These are phyloP conservation scores for Eumeta japonica DNA, from an alignment of 1,140 invertebrate species.

Conservation along the genomic window DNA sequence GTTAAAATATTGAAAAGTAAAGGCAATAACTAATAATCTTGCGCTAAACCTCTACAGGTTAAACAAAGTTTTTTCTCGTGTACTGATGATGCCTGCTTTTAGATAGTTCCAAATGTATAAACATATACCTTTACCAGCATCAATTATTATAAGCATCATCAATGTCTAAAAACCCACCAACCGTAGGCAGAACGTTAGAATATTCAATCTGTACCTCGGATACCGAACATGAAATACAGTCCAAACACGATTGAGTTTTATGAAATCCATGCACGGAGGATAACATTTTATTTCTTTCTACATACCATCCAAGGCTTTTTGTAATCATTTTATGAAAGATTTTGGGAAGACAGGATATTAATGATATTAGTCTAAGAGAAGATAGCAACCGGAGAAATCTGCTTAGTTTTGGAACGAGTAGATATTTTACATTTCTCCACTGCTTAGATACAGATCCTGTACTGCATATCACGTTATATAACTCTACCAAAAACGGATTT, in stretches of 20 bases:
- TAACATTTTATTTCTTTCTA: background rate
- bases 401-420: slow-evolving; percentile 4
- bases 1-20: slow-evolving; percentile 15
- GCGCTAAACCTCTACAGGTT: slow-evolving; percentile 7
- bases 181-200: slow-evolving; percentile 7
- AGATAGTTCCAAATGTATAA: slow-evolving; percentile 4
- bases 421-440: slow-evolving; percentile 2
- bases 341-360: too few species aligned
- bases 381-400: slow-evolving; percentile 1
- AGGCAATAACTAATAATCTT: slow-evolving; percentile 15
- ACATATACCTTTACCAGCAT: background rate
- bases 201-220: slow-evolving; percentile 7
- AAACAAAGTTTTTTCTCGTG: background rate
- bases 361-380: too few species aligned
- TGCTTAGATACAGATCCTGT: background rate
- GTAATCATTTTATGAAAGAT: slow-evolving; percentile 6
- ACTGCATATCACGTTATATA: background rate
- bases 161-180: slow-evolving; percentile 8
- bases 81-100: background rate
- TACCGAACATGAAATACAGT: slow-evolving; percentile 7
- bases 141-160: slow-evolving; percentile 5
- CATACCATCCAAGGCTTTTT: slow-evolving; percentile 4
- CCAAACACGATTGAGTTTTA: slow-evolving; percentile 5
- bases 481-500: too few species aligned
- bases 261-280: background rate